These are phyloP conservation scores for Agrotis ipsilon DNA, from an alignment of 2,888 invertebrate genomes.

Conservation along the genomic window DNA sequence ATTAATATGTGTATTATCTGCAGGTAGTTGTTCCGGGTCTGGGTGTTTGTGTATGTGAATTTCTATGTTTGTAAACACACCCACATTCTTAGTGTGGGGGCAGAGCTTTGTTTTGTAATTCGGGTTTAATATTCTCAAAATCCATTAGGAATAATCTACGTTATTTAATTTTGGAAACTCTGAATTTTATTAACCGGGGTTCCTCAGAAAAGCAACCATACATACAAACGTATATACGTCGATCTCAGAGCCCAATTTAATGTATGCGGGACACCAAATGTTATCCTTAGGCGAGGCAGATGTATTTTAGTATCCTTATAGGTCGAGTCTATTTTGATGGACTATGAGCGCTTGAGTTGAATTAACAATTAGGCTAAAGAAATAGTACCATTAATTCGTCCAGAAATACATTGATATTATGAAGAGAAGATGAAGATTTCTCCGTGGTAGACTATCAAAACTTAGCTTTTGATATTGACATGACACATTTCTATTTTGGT, in stretches of 20 bases:
- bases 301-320: conserved; percentile 21
- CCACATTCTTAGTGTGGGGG: no score
- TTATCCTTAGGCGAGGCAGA: conserved; percentile 7
- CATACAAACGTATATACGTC: not conserved
- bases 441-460: not conserved
- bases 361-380: conserved; percentile 3
- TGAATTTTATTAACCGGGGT: no score
- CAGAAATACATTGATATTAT: not conserved
- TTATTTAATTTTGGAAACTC: no score
- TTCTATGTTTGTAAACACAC: no score
- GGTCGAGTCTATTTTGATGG: conserved; percentile 1
- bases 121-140: no score
- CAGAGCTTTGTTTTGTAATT: no score
- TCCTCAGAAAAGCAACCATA: no score
- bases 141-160: no score
- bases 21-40: no score
- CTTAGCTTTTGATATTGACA: not conserved
- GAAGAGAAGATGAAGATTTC: not conserved
- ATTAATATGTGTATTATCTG: no score
- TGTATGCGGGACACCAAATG: not conserved
- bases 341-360: not conserved
- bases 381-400: not conserved
- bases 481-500: not conserved
- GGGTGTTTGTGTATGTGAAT: no score
- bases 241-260: not conserved